Evolutionary conservation across 2,888 invertebrate species (phyloP), one percentile per base, ranked within the genome.

Genomic region (Dimorphilus gyrociliatus): DNA sequence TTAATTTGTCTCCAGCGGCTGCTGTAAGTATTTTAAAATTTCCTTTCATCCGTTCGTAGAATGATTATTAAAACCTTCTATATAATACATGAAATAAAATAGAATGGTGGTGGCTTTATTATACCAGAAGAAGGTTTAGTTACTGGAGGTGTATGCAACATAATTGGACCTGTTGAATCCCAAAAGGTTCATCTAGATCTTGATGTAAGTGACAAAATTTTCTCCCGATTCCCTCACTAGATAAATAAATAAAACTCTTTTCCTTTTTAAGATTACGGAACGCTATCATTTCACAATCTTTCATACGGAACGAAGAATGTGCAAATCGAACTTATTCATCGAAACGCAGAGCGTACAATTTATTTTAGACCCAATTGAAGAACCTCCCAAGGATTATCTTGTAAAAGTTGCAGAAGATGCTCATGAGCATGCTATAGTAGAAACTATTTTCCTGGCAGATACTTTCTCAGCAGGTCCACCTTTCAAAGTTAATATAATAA

Each of bases 381-480:
- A 41, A 23, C 41, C 44, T 2, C 46, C 49, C 2, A 23, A 41
- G 3, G 53, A 52, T 34, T 49, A 51, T 29, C 36, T 40, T 12
- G 36, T 46, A 7, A 35, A 42, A 5, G 35, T 47, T 5, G 28
- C 33, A 3, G 53, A 53, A 30, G 51, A 51, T 33, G 44, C 47
- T 27, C 46, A 47, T 27, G 33, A 45, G 1, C 40, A 47, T 28
- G 48, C 46, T 12, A 48, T 50, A 14, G 24, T 53, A 6, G 42
- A 33, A 3, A 45, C 44, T 4, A 6, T 51, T 2, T 25, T 26
- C 8, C 35, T 51, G 14, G 36, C 44, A n/a, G 53, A 53, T 30
- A 38, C 39, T 6, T 51, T 46, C 29, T 45, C 50, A 10, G 33
- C 33, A 3, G 51, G 51, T 13, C 49, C 52, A 13, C 27, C 35